These are phyloP conservation scores for Porphyrio hochstetteri DNA, from an alignment of 2,113 vertebrate species.

Conservation along the genomic window DNA sequence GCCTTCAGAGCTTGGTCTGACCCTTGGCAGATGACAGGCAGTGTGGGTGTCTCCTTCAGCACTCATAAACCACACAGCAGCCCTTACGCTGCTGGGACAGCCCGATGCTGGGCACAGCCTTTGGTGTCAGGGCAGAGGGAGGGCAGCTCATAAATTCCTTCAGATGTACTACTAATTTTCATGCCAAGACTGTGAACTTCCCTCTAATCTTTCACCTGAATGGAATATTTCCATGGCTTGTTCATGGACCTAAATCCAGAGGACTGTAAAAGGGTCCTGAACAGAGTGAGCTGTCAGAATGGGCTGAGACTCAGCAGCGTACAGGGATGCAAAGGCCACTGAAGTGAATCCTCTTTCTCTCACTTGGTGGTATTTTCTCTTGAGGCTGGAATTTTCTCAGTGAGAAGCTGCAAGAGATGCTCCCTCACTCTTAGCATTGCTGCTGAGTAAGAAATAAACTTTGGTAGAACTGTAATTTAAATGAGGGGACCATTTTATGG, in stretches of 20 bases:
- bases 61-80: fast-evolving
- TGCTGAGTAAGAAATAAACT: neutral
- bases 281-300: neutral
- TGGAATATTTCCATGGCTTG: neutral
- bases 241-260: neutral
- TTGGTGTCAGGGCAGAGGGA: neutral
- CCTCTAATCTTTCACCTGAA: neutral
- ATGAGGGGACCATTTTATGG: neutral
- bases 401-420: neutral
- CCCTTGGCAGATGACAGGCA: neutral
- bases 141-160: neutral
- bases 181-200: fast-evolving
- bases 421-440: neutral
- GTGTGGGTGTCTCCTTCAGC: neutral
- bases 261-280: neutral
- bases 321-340: neutral
- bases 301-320: neutral
- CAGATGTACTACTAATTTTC: neutral
- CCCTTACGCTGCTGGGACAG: neutral
- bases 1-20: neutral
- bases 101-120: neutral
- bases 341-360: neutral
- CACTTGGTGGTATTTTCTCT: neutral
- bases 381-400: neutral
- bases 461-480: neutral